Percentiles rank a stretch among this genome's conserved stretches.
Evolutionary conservation across 2,888 invertebrate genomes (phyloP).

Genomic region (Synanthedon andrenaeformis): DNA sequence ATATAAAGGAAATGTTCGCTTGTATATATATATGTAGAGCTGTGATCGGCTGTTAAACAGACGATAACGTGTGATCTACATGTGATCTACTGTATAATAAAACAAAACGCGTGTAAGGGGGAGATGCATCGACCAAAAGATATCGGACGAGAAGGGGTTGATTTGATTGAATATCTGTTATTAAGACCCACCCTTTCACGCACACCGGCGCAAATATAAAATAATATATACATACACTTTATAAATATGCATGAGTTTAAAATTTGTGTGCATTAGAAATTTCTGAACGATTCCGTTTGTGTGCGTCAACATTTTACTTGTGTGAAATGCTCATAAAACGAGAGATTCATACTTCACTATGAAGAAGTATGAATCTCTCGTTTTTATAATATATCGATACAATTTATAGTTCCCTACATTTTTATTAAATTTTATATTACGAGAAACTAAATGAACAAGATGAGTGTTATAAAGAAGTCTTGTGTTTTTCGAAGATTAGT

Average conservation of each 20-base stretch:
- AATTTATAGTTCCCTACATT: too few species aligned
- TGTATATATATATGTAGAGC: too few species aligned
- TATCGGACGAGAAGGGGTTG: constrained; percentile 65
- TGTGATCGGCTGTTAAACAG: neutral
- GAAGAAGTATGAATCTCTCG: too few species aligned
- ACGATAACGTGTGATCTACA: neutral
- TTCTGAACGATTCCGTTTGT: constrained; percentile 1
- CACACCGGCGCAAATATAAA: constrained; percentile 55
- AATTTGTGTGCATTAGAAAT: constrained; percentile 35
- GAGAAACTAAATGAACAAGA: too few species aligned
- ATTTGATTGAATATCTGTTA: constrained; percentile 71
- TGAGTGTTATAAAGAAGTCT: too few species aligned
- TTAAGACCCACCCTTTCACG: constrained; percentile 52
- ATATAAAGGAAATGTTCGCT: too few species aligned
- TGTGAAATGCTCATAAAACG: too few species aligned
- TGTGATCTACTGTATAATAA: constrained; percentile 13
- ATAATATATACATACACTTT: constrained; percentile 63
- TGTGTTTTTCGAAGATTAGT: too few species aligned
- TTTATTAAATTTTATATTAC: too few species aligned
- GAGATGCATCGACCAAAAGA: constrained; percentile 60
- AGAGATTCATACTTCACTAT: too few species aligned
- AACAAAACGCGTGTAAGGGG: constrained; percentile 41
- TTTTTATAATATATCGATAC: too few species aligned
- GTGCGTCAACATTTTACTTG: neutral
- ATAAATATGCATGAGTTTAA: constrained; percentile 68